Conservation (phyloP, 1,140 invertebrate genomes). For the Ceratina japonica region DNA sequence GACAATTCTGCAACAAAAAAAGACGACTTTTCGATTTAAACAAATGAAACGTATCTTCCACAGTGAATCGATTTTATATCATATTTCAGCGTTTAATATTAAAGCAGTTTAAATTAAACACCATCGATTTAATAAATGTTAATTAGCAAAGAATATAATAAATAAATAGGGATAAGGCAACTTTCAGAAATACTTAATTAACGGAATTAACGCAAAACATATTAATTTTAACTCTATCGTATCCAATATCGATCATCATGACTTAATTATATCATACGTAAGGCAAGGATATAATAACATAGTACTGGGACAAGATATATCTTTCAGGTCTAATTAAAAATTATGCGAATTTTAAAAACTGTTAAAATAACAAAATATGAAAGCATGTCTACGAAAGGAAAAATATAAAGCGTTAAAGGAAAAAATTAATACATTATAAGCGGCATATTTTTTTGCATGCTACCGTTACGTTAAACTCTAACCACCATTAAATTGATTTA, state of each 20-base stretch:
- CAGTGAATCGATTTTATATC: not conserved
- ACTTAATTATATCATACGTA: not conserved
- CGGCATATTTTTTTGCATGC: conserved; percentile 63
- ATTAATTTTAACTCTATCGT: not conserved
- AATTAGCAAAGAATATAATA: conserved; percentile 31
- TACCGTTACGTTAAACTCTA: conserved; percentile 70
- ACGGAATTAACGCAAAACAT: conserved; percentile 15
- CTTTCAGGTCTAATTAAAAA: not conserved
- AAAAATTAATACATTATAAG: conserved; percentile 58
- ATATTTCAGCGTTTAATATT: conserved; percentile 38
- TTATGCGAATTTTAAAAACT: not conserved
- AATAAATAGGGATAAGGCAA: conserved; percentile 5
- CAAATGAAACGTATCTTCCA: not conserved
- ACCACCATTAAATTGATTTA: conserved; percentile 61
- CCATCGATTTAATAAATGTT: conserved; percentile 33
- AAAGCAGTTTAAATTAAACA: conserved; percentile 35
- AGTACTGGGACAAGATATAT: not conserved
- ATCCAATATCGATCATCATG: not conserved
- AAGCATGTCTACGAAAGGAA: conserved; percentile 31
- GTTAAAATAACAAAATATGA: conserved; percentile 7
- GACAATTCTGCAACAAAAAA: conserved; percentile 91
- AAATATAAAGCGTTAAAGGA: conserved; percentile 46
- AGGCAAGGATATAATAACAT: not conserved
- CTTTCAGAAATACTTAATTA: not conserved
- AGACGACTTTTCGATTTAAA: conserved; percentile 39